phyloP scores from a whole-genome alignment of 2,888 invertebrate genomes.

The Oxycera nigricornis region DNA sequence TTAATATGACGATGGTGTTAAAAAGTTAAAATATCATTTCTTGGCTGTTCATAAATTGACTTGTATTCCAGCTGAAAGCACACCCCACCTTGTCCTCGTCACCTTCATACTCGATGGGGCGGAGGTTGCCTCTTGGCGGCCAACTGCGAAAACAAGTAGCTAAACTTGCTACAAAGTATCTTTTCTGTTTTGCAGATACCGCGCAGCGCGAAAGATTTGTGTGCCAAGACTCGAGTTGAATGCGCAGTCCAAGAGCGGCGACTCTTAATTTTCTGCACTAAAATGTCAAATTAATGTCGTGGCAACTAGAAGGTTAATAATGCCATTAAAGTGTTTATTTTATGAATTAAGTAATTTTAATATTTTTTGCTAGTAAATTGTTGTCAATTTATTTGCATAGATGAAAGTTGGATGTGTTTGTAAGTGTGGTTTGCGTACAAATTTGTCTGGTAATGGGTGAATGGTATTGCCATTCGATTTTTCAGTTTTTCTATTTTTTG shows the following conservation, averaged over 20 bases:
- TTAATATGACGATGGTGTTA: background rate
- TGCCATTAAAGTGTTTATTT: slow-evolving; percentile 32
- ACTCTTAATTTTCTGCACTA: slow-evolving; percentile 30
- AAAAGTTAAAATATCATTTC: background rate
- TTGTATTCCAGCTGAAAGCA: background rate
- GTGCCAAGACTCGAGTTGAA: no score
- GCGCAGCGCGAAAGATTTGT: no score
- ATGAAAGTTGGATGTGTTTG: background rate
- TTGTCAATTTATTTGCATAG: slow-evolving; percentile 12
- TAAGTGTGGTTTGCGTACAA: background rate
- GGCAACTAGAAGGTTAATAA: slow-evolving; percentile 33
- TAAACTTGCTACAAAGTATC: no score
- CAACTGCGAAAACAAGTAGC: no score
- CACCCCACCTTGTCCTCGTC: background rate
- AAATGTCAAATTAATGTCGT: slow-evolving; percentile 37
- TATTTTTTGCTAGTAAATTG: slow-evolving; percentile 29
- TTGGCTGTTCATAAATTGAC: background rate
- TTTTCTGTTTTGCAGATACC: no score
- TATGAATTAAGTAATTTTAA: slow-evolving; percentile 30
- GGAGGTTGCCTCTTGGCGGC: background rate
- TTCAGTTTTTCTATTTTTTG: no score
- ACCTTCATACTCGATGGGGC: background rate
- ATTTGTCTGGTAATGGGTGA: background rate
- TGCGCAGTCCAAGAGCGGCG: background rate
- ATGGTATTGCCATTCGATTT: background rate